phyloP scores from a whole-genome alignment of 2,113 vertebrate genomes.

The Labeo rohita region DNA sequence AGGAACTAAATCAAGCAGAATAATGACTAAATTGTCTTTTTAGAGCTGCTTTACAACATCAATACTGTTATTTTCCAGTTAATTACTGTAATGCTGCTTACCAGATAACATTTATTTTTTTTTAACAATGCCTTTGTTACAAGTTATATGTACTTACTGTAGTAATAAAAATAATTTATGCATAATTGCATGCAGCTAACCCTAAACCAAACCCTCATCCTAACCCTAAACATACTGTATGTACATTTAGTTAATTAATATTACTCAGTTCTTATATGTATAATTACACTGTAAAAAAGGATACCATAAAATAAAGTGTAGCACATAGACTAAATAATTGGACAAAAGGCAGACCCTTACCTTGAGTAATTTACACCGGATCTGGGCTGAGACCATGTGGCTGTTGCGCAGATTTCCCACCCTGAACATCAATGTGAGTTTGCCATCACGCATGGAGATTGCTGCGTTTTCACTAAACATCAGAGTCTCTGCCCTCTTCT shows the following conservation, averaged over 20 bases:
- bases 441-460: conserved; percentile 97
- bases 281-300: background rate
- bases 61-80: too few relatives aligned
- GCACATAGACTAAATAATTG: background rate
- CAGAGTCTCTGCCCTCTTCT: conserved; percentile 96
- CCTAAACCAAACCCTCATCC: too few relatives aligned
- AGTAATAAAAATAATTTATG: too few relatives aligned
- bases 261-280: background rate
- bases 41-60: too few relatives aligned
- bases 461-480: conserved; percentile 98
- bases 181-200: too few relatives aligned
- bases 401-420: conserved; percentile 98
- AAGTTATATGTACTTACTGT: too few relatives aligned
- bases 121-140: too few relatives aligned
- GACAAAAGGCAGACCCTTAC: conserved; percentile 76
- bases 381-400: conserved; percentile 99
- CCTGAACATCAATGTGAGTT: conserved; percentile 98
- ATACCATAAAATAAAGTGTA: background rate
- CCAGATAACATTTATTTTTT: too few relatives aligned
- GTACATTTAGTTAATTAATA: background rate
- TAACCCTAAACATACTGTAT: background rate
- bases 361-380: conserved; percentile 98
- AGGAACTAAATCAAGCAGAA: background rate
- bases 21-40: too few relatives aligned
- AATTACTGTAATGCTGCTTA: too few relatives aligned